Conservation (phyloP, 2,797 vertebrate genomes). For the Typhlichthys subterraneus region DNA sequence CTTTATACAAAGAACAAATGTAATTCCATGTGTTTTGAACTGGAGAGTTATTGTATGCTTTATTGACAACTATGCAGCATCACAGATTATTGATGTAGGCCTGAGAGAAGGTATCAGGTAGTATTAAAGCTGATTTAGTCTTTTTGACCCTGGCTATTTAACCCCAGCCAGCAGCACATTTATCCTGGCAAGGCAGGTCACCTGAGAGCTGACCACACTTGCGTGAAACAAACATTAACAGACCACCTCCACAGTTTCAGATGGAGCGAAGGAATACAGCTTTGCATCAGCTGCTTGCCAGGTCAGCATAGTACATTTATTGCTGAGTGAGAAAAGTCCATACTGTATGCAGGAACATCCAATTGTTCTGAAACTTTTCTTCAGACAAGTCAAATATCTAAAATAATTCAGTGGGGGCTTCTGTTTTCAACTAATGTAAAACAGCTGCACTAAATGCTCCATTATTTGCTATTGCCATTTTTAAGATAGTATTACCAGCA, state of each 20-base stretch:
- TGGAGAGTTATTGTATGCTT: conserved; percentile 4
- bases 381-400: conserved; percentile 19
- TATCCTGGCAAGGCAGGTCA: conserved; percentile 43
- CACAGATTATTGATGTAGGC: conserved; percentile 37
- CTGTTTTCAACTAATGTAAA: conserved; percentile 22
- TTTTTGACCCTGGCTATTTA: conserved; percentile 13
- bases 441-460: conserved; percentile 16
- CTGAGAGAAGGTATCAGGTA: conserved; percentile 47
- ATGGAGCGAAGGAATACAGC: no score
- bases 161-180: conserved; percentile 36
- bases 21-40: background rate
- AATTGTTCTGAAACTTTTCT: conserved; percentile 6
- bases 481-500: conserved; percentile 4
- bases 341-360: conserved; percentile 50
- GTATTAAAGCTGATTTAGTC: conserved; percentile 26
- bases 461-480: conserved; percentile 11
- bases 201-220: conserved; percentile 54
- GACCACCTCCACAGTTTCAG: background rate
- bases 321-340: conserved; percentile 74
- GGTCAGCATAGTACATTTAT: conserved; percentile 56
- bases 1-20: conserved; percentile 25
- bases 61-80: conserved; percentile 50
- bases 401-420: background rate
- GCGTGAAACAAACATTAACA: no score
- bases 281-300: conserved; percentile 11